These are phyloP conservation scores for Solenopsis invicta DNA, from an alignment of 1,140 invertebrate species.

Conservation along the genomic window DNA sequence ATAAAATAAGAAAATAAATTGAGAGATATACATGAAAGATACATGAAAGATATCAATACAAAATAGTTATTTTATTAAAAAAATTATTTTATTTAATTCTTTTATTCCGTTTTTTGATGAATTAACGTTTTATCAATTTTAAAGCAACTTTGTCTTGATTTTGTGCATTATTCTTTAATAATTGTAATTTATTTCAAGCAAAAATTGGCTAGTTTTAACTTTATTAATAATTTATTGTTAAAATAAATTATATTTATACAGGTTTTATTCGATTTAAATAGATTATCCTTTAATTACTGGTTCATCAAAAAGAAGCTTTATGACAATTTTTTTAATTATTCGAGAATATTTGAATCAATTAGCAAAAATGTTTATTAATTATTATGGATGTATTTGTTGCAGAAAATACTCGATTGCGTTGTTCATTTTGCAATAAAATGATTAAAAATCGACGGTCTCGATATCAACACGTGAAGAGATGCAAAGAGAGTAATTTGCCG, in stretches of 20 bases:
- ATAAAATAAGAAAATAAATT: not conserved
- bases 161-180: not conserved
- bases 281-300: not conserved
- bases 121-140: constrained; percentile 1
- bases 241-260: not conserved
- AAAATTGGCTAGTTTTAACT: not conserved
- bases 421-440: constrained; percentile 10
- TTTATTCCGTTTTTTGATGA: not conserved
- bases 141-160: not conserved
- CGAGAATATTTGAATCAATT: not conserved
- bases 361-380: constrained; percentile 11
- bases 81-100: not conserved
- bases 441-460: not conserved
- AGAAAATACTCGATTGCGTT: not conserved
- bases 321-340: constrained; percentile 8
- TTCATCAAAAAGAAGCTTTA: constrained; percentile 14
- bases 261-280: not conserved
- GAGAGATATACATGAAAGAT: not conserved
- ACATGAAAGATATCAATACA: not conserved
- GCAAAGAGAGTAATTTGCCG: not conserved
- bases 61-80: constrained; percentile 8
- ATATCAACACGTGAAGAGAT: constrained; percentile 5
- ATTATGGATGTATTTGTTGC: constrained; percentile 43
- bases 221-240: not conserved
- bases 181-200: not conserved